Evolutionary conservation across 2,888 invertebrate genomes (phyloP), one percentile per base, ranked within the genome.

Genomic region (Cerceris rybyensis): DNA sequence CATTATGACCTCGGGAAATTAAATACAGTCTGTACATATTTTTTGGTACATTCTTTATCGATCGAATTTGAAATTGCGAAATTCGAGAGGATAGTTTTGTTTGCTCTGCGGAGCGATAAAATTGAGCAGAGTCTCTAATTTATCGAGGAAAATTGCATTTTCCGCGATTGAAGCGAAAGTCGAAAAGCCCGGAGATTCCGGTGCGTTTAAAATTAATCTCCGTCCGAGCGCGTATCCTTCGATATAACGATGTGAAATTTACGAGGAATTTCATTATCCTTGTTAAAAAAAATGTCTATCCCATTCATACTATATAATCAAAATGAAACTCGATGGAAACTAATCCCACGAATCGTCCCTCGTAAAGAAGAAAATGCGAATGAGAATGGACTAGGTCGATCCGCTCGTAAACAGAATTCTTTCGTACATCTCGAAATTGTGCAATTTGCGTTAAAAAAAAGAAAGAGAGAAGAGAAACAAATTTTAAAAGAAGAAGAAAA

Each of bases 371-470:
- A 13, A 60, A 49, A 72, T 54, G 50, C 52, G 55, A 77, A 77
- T 64, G 73, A 64, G 58, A 76, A 55, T 43, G 68, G 59, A 42
- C 58, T 14, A 67, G 17, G 61, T 73, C 65, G 42, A 73, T 28
- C 39, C 70, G 28, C 39, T 55, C 68, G 52, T 72, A 76, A 65
- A 74, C 14, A 39, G 61, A 41, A 58, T 64, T 64, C 54, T 8
- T 57, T 55, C 69, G 60, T 66, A 75, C 70, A 75, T 75, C 54
- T 70, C 57, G 65, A 74, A 77, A 77, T 66, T 75, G 65, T 61
- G 58, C 43, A 54, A 76, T 64, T 57, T 63, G 16, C 55, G 63
- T 50, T 11, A 59, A 69, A 64, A 69, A 66, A 63, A 59, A 63
- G 28, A 28, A 28, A 28, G 28, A 28, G 28, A 28, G 28, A 28